Evolutionary conservation across 2,797 vertebrate species (phyloP), one percentile per base, ranked within the genome.

Genomic region (Darevskia nairensis): DNA sequence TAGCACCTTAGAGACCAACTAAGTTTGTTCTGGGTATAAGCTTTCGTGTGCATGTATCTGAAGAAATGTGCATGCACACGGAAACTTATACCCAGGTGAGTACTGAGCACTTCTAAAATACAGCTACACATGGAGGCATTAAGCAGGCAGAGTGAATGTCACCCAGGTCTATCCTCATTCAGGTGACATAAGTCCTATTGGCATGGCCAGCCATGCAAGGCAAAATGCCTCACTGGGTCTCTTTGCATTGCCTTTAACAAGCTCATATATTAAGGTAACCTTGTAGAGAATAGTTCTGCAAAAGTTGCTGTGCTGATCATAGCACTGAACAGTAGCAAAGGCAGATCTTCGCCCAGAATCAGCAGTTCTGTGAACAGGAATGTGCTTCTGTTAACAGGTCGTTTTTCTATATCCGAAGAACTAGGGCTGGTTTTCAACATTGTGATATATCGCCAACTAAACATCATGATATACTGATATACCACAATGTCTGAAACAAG

Each of bases 161-260:
- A 17, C 7, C 79, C 3, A 46, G 3, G 9, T 8, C 39, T n/a
- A 59, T 82, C 86, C n/a, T 1, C 35, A 3, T 2, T 0, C 0
- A 32, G 3, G 0, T 0, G 46, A 64, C 72, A 64, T 69, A 17
- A 8, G 3, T 2, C n/a, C 27, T 11, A 55, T 2, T 13, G 19
- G 27, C 29, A 1, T 0, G 19, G 32, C 15, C 6, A 15, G 2
- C 32, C 8, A 13, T 74, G 69, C 2, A n/a, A 85, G 27, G 15
- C 7, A 93, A 72, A 83, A 41, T 55, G 23, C 4, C 0, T 0
- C 72, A 32, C 19, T 41, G 32, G n/a, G 64, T 23, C 44, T 27
- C 72, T 72, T 79, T 19, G 1, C 74, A 86, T 88, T 78, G 29
- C 23, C 23, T 79, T 79, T 39, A 19, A 15, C 68, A 84, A 71